phyloP scores from a whole-genome alignment of 2,797 vertebrate genomes.

The Sebastes glaucus region DNA sequence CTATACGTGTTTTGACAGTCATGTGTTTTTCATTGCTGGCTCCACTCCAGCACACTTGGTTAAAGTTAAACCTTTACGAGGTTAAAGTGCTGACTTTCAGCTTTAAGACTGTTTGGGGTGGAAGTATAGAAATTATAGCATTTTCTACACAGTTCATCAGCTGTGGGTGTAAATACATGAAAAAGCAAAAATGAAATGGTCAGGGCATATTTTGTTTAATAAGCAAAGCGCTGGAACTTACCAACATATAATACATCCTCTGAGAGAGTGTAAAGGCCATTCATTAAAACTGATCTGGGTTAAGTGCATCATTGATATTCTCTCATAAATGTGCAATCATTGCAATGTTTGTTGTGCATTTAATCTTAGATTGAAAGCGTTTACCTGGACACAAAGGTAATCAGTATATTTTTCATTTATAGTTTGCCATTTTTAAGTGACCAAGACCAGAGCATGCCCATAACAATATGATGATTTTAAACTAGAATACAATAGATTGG shows the following conservation, averaged over 20 bases:
- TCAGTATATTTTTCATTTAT: neutral
- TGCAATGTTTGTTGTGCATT: neutral
- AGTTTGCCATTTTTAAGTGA: neutral
- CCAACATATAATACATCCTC: neutral
- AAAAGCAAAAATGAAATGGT: neutral
- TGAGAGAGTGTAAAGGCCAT: neutral
- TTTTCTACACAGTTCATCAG: neutral
- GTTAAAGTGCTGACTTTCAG: constrained; percentile 4
- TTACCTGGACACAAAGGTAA: neutral
- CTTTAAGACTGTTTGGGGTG: neutral
- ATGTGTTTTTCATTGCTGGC: neutral
- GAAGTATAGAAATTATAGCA: neutral
- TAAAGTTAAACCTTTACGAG: neutral
- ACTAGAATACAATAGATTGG: neutral
- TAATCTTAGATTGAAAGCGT: neutral
- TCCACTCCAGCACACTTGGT: neutral
- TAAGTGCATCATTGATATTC: neutral
- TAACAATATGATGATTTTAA: neutral
- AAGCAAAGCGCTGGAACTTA: neutral
- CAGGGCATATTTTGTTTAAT: neutral
- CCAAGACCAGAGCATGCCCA: neutral
- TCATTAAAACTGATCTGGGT: neutral
- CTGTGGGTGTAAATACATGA: neutral
- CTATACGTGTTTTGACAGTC: neutral
- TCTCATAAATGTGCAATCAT: neutral